phyloP scores from a whole-genome alignment of 2,888 invertebrate species.

The Lordiphosa fenestrarum region DNA sequence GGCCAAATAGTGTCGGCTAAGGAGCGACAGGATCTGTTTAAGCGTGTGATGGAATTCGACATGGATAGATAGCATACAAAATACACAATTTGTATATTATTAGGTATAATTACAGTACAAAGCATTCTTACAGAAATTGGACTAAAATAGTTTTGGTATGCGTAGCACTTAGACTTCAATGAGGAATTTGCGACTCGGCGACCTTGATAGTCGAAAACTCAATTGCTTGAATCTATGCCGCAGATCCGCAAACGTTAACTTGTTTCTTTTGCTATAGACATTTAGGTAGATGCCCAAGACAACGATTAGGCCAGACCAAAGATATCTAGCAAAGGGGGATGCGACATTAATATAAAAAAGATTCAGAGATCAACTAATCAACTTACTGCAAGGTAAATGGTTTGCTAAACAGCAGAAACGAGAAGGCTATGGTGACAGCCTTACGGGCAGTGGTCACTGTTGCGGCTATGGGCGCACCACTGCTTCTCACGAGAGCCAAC shows the following conservation, averaged over 20 bases:
- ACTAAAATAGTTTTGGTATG: slow-evolving; percentile 53
- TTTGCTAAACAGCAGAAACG: slow-evolving; percentile 96
- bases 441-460: slow-evolving; percentile 95
- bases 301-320: slow-evolving; percentile 94
- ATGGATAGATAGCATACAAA: slow-evolving; percentile 57
- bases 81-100: slow-evolving; percentile 22
- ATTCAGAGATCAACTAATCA: not conserved
- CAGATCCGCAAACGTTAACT: slow-evolving; percentile 75
- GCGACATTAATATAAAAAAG: slow-evolving; percentile 2
- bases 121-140: slow-evolving; percentile 40
- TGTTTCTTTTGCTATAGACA: slow-evolving; percentile 89
- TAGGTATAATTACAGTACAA: slow-evolving; percentile 41
- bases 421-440: slow-evolving; percentile 94
- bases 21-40: slow-evolving; percentile 83
- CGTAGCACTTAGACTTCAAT: slow-evolving; percentile 68
- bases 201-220: slow-evolving; percentile 41
- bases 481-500: slow-evolving; percentile 91
- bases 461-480: slow-evolving; percentile 95
- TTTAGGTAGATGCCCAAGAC: slow-evolving; percentile 96
- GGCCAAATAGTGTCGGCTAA: slow-evolving; percentile 83
- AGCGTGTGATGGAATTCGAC: slow-evolving; percentile 77
- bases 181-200: slow-evolving; percentile 72
- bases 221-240: slow-evolving; percentile 51
- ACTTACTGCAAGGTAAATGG: slow-evolving; percentile 96
- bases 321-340: slow-evolving; percentile 84